Evolutionary conservation across 2,888 invertebrate genomes (phyloP), one percentile per base, ranked within the genome.

Genomic region (Ischnura elegans): DNA sequence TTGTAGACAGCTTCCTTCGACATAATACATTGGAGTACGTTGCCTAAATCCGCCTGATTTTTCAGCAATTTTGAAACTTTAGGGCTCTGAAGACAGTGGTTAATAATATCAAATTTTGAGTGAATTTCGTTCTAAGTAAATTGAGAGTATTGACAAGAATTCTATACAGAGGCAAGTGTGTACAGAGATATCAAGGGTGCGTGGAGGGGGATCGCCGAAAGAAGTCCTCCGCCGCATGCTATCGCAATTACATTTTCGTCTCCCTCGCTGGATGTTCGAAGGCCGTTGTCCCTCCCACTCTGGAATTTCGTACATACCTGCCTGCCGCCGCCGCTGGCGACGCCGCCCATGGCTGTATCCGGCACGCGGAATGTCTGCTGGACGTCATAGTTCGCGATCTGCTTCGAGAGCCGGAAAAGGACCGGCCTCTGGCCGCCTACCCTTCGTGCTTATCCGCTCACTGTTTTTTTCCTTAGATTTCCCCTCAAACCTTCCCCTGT

Each of bases 321-420:
- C 76, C 76, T 76, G 76, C 36, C 76, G 76, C 66, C 21, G 66
- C 36, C 76, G 76, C 76, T n/a, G 36, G 76, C 76, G 76, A 76
- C 76, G 76, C 76, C 76, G 76, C 76, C 76, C 76, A 76, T 76
- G 76, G 76, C 76, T 76, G 76, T 76, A 76, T 76, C 76, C 76
- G 76, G 36, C 61, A 61, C 61, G 36, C 76, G 76, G 10, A 36
- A 36, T 21, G 21, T 21, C 36, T 76, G 76, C 36, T 36, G 76
- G 76, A 16, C 36, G 76, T 76, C 76, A 76, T 76, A 29, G 29
- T 76, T 36, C 16, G 13, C 76, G 29, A 36, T 76, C 36, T 36
- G 76, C 36, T 76, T 76, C 76, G 76, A 21, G n/a, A 61, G 76
- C 76, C 76, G 76, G 76, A 76, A 76, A 76, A 76, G 36, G 76